Evolutionary conservation across 2,888 invertebrate genomes (phyloP).

Genomic region (Iphiclides podalirius): DNA sequence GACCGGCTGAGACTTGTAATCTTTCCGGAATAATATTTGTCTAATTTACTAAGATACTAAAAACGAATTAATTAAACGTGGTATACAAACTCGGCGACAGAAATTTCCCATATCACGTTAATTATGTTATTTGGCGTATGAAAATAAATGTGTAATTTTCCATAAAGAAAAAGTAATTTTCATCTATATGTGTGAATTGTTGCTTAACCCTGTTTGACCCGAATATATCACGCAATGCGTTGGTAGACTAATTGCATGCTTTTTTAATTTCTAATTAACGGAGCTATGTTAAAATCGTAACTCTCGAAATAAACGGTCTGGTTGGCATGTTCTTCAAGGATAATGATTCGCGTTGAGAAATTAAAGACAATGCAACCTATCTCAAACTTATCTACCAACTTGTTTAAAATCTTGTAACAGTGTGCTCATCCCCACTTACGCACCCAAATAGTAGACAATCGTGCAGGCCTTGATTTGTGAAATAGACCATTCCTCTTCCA

Average conservation of each 20-base stretch:
- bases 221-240: conserved; percentile 7
- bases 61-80: too few species aligned
- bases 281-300: conserved; percentile 29
- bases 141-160: neutral
- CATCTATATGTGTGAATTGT: neutral
- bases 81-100: too few species aligned
- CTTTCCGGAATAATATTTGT: too few species aligned
- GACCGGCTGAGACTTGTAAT: too few species aligned
- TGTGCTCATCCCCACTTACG: conserved; percentile 18
- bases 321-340: conserved; percentile 57
- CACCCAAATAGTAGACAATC: too few species aligned
- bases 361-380: conserved; percentile 52
- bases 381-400: conserved; percentile 34
- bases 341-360: conserved; percentile 45
- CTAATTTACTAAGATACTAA: too few species aligned
- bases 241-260: conserved; percentile 3
- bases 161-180: neutral
- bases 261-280: conserved; percentile 21
- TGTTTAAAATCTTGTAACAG: conserved; percentile 1
- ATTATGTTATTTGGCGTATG: neutral
- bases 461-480: conserved; percentile 16
- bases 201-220: neutral
- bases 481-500: neutral
- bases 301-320: conserved; percentile 60
- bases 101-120: too few species aligned